These are phyloP conservation scores for Hyperoplus immaculatus DNA, from an alignment of 2,797 vertebrate genomes.

Conservation along the genomic window DNA sequence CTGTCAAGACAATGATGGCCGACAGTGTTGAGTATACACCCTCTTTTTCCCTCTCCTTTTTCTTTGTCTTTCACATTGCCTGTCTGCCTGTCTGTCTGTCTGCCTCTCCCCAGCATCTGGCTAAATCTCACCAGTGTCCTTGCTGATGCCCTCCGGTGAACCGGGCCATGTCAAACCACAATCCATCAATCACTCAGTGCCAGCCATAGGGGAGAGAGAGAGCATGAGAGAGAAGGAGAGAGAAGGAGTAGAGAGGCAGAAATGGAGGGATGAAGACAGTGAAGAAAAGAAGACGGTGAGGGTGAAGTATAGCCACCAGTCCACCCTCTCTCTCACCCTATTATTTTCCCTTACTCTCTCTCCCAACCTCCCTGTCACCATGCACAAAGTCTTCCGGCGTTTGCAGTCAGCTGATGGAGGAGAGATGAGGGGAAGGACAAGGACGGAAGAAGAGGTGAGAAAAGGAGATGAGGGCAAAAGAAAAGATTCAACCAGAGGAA, in stretches of 20 bases:
- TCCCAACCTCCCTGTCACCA: constrained; percentile 19
- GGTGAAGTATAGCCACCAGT: constrained; percentile 71
- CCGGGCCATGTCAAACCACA: constrained; percentile 78
- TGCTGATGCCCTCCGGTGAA: constrained; percentile 76
- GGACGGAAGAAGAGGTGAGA: background rate
- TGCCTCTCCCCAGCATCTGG: constrained; percentile 63
- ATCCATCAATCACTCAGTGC: constrained; percentile 81
- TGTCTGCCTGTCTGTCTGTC: constrained; percentile 39
- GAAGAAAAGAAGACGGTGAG: constrained; percentile 29
- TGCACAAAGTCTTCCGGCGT: constrained; percentile 37
- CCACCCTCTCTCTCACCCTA: constrained; percentile 52
- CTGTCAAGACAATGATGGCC: constrained; percentile 41
- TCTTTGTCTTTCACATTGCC: constrained; percentile 49
- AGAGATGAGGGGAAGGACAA: constrained; percentile 19
- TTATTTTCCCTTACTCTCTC: constrained; percentile 21
- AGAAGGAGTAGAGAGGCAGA: constrained; percentile 40
- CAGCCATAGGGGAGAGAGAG: constrained; percentile 46
- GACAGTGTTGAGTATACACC: constrained; percentile 16
- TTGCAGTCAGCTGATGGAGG: constrained; percentile 41
- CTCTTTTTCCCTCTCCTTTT: constrained; percentile 10
- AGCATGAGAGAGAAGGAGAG: background rate
- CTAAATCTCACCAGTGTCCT: constrained; percentile 75
- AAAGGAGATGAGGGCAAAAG: background rate
- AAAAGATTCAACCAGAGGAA: constrained; percentile 4
- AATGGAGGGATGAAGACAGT: constrained; percentile 52